Percentiles rank a stretch among this genome's conserved stretches.
Conservation (phyloP, 2,113 vertebrate species). For the Saguinus midas region DNA sequence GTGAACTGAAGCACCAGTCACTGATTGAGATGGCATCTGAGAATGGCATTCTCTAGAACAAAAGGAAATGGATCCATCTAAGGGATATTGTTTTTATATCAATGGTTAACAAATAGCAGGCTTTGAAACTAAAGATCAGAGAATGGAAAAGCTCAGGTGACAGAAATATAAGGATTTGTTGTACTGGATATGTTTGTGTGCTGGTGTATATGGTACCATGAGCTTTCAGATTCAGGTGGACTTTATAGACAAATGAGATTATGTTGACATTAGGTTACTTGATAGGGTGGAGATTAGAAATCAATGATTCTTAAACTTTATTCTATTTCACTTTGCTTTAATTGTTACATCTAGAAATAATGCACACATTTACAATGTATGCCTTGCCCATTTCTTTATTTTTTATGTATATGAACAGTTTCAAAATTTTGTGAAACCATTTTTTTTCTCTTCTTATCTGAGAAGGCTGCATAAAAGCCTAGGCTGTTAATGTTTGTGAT, state of each 20-base stretch:
- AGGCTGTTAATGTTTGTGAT: neutral
- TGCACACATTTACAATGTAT: neutral
- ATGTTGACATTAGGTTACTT: neutral
- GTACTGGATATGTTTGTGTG: neutral
- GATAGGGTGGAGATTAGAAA: neutral
- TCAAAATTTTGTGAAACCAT: neutral
- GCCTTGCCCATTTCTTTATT: neutral
- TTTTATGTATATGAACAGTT: neutral
- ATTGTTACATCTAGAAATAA: neutral
- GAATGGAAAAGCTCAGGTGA: neutral
- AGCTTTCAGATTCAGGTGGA: neutral
- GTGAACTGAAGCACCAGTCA: constrained; percentile 4
- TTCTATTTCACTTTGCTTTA: neutral
- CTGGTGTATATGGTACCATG: neutral
- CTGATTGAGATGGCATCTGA: constrained; percentile 38
- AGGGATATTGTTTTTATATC: neutral
- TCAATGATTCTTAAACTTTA: neutral
- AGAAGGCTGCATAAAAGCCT: neutral
- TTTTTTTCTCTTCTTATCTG: neutral
- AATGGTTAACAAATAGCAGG: neutral
- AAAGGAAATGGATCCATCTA: constrained; percentile 31
- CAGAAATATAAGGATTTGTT: constrained; percentile 28
- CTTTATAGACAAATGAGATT: neutral
- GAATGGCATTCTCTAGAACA: constrained; percentile 35
- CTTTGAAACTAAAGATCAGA: constrained; percentile 2